A percentile compares a stretch with the other conserved stretches of the same genome.
phyloP scores from a whole-genome alignment of 2,888 invertebrate species.

The Dryomyza anilis region DNA sequence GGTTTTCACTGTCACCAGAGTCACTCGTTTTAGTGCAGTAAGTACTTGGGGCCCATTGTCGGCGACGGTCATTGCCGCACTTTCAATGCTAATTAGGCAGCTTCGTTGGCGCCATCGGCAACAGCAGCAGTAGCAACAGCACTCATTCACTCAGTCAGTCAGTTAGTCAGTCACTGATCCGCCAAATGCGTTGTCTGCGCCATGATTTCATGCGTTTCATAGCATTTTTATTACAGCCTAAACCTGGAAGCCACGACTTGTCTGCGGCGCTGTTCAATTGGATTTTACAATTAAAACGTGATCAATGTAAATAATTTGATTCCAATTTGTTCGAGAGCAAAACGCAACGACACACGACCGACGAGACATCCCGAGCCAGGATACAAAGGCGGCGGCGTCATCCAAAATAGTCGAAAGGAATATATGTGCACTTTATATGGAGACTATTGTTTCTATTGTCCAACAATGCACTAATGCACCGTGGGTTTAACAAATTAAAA shows the following conservation, averaged over 20 bases:
- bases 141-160: not conserved
- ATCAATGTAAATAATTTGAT: conserved; percentile 46
- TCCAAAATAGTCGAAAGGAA: too few species aligned
- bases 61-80: not conserved
- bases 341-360: not conserved
- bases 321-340: conserved; percentile 39
- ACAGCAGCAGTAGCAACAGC: not conserved
- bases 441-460: too few species aligned
- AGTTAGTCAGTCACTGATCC: not conserved
- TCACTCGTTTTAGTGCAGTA: too few species aligned
- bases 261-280: not conserved
- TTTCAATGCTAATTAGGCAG: conserved; percentile 34
- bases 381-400: not conserved
- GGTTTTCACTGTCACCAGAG: not conserved
- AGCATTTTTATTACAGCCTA: conserved; percentile 2
- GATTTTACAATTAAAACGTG: conserved; percentile 55
- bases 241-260: not conserved
- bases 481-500: too few species aligned
- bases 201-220: conserved; percentile 1
- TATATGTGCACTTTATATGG: too few species aligned
- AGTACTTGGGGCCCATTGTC: too few species aligned
- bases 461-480: too few species aligned
- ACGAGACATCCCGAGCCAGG: not conserved
- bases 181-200: not conserved
- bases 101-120: conserved; percentile 27